Percentiles rank a stretch among this genome's conserved stretches.
Evolutionary conservation across 2,888 invertebrate genomes (phyloP).

Genomic region (Cantharis rufa): DNA sequence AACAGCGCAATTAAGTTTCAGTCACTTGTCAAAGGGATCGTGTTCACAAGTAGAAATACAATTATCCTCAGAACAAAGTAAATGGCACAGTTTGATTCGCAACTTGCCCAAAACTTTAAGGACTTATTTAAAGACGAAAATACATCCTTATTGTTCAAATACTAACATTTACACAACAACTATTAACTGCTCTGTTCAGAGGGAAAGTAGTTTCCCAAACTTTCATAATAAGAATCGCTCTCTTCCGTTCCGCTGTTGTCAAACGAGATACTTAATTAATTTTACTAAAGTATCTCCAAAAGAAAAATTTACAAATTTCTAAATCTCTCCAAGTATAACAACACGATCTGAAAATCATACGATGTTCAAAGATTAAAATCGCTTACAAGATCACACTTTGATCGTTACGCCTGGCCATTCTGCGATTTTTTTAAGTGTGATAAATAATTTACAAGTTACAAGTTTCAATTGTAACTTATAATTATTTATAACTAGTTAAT

Average conservation of each 20-base stretch:
- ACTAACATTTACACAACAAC: neutral
- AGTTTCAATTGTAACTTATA: no score
- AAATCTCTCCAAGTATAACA: no score
- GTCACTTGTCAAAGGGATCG: conserved; percentile 42
- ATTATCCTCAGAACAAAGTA: conserved; percentile 45
- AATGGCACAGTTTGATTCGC: conserved; percentile 32
- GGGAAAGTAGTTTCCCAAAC: neutral
- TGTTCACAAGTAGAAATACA: conserved; percentile 43
- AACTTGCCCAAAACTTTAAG: conserved; percentile 24
- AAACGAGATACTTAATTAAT: neutral
- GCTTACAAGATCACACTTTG: neutral
- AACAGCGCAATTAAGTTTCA: conserved; percentile 42
- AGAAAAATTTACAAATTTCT: neutral
- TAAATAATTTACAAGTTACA: no score
- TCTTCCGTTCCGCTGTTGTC: neutral
- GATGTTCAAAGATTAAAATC: neutral
- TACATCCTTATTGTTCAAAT: neutral
- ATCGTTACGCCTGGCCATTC: neutral
- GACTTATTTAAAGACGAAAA: neutral
- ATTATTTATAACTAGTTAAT: no score
- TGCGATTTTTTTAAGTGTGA: neutral
- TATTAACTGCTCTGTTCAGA: neutral
- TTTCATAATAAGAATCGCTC: neutral
- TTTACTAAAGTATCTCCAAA: neutral
- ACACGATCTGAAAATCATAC: neutral